Base-by-base conservation (phyloP, 2,888 invertebrate species). In the Oegoconia quadripuncta region DNA sequence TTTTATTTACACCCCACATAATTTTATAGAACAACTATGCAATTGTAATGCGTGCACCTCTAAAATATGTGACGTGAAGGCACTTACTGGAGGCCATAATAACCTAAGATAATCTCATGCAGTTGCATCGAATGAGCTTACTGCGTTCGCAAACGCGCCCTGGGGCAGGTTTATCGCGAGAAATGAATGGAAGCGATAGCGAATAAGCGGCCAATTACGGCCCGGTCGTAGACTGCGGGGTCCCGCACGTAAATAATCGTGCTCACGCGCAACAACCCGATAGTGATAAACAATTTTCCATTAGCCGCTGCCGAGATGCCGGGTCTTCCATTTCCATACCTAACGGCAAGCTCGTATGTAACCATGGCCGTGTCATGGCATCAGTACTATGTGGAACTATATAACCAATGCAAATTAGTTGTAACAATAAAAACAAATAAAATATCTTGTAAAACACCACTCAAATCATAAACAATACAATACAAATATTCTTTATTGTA, bases 151-250 rank as follows among this genome's bases (percentile, higher is more conserved):
- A 60, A 58, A 51, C 53, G 59, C 49, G 70, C 64, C 65, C 50
- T 52, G 51, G 63, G 68, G 71, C 71, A 64, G 66, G 67, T 74
- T 79, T 83, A 81, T 82, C 80, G 65, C 60, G 64, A 62, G 70
- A 76, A 77, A 83, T 86, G 79, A 82, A 82, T 83, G 82, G 79
- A 75, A 60, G 73, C 70, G 78, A 80, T 83, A 81, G 69, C 74
- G 72, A 74, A 76, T 78, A 76, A 75, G 73, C 74, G 75, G 72
- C 74, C 82, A 82, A 82, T 83, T 83, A 83, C 74, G 61, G 69
- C 56, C 56, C 58, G 57, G 53, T 64, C 68, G 66, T 62, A 73
- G 71, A 72, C 78, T 61, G 67, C 68, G 63, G 66, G 72, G 71
- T 67, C 65, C 67, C 60, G 70, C 70, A 66, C 71, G 68, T 80